Conservation (phyloP, 2,888 invertebrate species). For the Eupithecia inturbata region DNA sequence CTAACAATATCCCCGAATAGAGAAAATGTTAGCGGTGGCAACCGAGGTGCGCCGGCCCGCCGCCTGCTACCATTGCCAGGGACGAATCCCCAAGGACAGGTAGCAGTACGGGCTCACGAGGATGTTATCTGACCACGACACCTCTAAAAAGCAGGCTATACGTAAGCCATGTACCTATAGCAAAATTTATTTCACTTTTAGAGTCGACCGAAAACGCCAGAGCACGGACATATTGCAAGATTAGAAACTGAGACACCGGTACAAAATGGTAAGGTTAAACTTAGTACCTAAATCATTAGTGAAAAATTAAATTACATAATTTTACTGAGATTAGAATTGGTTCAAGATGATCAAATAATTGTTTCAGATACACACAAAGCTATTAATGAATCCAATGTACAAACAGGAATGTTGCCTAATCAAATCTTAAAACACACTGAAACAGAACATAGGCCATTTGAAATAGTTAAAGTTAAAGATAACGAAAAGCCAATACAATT, state of each 20-base stretch:
- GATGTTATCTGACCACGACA: too few relatives aligned
- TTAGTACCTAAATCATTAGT: neutral
- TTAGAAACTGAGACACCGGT: neutral
- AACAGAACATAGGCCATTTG: neutral
- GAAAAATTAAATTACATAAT: neutral
- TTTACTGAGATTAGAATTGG: neutral
- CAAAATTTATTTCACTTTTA: neutral
- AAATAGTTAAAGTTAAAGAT: neutral
- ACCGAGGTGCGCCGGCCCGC: too few relatives aligned
- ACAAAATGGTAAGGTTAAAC: neutral
- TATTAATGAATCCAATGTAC: neutral
- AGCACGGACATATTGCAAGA: neutral
- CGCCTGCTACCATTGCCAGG: too few relatives aligned
- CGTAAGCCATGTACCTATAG: neutral
- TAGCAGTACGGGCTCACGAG: too few relatives aligned
- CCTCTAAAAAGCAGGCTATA: neutral
- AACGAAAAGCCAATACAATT: neutral
- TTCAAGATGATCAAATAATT: neutral
- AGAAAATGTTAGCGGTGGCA: too few relatives aligned
- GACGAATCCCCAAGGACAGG: too few relatives aligned
- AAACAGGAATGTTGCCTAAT: neutral
- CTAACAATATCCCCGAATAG: too few relatives aligned
- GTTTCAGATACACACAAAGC: neutral
- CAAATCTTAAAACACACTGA: neutral
- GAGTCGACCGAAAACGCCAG: neutral